Evolutionary conservation across 2,888 invertebrate species (phyloP).

Genomic region (Omphaloscelis lunosa): DNA sequence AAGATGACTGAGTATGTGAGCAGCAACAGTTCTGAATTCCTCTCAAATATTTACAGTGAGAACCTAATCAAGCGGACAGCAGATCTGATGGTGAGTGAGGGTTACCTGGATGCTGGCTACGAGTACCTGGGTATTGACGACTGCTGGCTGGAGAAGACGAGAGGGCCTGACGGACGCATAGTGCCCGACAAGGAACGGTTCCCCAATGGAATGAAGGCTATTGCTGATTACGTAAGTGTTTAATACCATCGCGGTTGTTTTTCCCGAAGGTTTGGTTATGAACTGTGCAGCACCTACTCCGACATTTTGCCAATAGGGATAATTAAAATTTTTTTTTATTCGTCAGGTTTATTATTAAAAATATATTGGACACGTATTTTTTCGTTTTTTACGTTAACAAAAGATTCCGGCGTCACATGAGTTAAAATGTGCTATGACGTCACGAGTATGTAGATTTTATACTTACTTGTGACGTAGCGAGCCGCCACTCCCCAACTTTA

Average conservation of each 20-base stretch:
- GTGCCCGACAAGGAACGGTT: conserved; percentile 93
- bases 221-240: conserved; percentile 93
- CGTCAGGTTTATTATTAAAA: too few relatives aligned
- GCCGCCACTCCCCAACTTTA: too few relatives aligned
- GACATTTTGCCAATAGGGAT: background rate
- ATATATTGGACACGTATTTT: too few relatives aligned
- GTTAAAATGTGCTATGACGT: too few relatives aligned
- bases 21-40: background rate
- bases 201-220: conserved; percentile 93
- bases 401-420: too few relatives aligned
- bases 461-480: too few relatives aligned
- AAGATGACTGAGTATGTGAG: background rate
- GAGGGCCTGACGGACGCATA: conserved; percentile 91
- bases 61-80: conserved; percentile 91
- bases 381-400: too few relatives aligned
- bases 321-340: too few relatives aligned
- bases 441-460: too few relatives aligned
- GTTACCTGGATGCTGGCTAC: conserved; percentile 93
- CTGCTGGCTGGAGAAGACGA: conserved; percentile 93
- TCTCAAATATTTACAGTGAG: conserved; percentile 87
- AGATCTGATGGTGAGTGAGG: conserved; percentile 92
- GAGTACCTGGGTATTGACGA: conserved; percentile 94
- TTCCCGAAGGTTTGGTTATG: background rate
- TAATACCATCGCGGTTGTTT: background rate
- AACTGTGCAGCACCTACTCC: background rate